Conservation (phyloP, 2,113 vertebrate genomes). For the Cheilinus undulatus region DNA sequence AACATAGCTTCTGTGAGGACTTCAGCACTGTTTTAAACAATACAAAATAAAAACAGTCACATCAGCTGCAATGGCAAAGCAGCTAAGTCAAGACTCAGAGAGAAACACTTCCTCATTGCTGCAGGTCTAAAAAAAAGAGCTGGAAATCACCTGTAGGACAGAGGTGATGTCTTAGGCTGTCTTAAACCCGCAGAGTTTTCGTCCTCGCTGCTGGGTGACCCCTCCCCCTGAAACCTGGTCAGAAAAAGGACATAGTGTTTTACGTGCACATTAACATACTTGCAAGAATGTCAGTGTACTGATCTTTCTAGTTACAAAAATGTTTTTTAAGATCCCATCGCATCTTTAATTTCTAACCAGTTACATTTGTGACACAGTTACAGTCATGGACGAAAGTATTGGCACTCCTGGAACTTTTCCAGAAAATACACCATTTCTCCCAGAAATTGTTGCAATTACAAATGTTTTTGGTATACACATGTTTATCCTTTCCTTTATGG, state of each 20-base stretch:
- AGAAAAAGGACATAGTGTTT: neutral
- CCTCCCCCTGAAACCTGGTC: slow-evolving; percentile 29
- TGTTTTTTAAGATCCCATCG: no score
- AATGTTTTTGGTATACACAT: no score
- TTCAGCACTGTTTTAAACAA: slow-evolving; percentile 60
- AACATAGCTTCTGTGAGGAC: slow-evolving; percentile 32
- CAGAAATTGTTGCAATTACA: no score
- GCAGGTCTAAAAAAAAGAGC: neutral
- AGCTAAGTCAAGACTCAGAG: neutral
- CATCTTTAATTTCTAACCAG: no score
- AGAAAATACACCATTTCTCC: no score
- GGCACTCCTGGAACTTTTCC: no score
- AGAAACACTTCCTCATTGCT: neutral
- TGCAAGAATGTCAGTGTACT: no score
- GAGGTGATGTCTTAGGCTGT: neutral
- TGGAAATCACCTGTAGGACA: slow-evolving; percentile 47
- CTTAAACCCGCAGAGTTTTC: slow-evolving; percentile 12
- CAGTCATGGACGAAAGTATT: no score
- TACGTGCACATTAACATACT: neutral
- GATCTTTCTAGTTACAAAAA: no score
- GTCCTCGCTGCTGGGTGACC: slow-evolving; percentile 19
- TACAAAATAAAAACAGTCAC: neutral
- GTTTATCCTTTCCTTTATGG: no score
- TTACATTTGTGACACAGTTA: no score
- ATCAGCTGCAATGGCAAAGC: neutral